Evolutionary conservation across 2,888 invertebrate species (phyloP), one percentile per base, ranked within the genome.

Genomic region (Microplitis manilae): DNA sequence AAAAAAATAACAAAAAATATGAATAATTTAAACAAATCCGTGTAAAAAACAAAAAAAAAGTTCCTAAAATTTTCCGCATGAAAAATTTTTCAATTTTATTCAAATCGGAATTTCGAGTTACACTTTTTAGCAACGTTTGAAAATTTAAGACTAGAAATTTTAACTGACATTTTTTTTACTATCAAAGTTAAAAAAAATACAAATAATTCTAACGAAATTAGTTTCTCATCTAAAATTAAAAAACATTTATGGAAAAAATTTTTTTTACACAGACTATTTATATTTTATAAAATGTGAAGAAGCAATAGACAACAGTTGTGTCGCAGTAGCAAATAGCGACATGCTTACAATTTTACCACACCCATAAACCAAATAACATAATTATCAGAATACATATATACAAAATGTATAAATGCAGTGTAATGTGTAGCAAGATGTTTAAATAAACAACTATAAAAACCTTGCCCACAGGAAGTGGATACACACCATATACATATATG

Each of bases 381-480:
- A 70, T 70, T 20, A 39, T 5, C 30, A 8, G 20, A 59, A 70
- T 59, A 70, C 59, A 59, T 69, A 60, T n/a, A 15, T 39, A 50
- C 67, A 71, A 50, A 13, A 50, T 13, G 50, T 68, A 75, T 62
- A 38, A 39, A 65, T 9, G 38, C 9, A 38, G 50, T 73, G 30
- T 38, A 50, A 76, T 67, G 70, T 65, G 50, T 59, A 71, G 64
- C 73, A 69, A 50, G 62, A 20, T 64, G 38, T 73, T 65, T 67
- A 59, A 74, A 73, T 62, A 71, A 78, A 83, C 82, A 84, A 85
- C 81, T 83, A 84, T 84, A 83, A 82, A n/a, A 82, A 84, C 82
- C 81, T 81, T 80, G 81, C 77, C 78, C 80, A 81, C 85, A 85
- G 85, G 85, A 85, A 85, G 83, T 83, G 84, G 80, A 13, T 13